A percentile compares a stretch with the other conserved stretches of the same genome.
Evolutionary conservation across 2,797 vertebrate species (phyloP).

Genomic region (Paratrypauchen microcephalus): DNA sequence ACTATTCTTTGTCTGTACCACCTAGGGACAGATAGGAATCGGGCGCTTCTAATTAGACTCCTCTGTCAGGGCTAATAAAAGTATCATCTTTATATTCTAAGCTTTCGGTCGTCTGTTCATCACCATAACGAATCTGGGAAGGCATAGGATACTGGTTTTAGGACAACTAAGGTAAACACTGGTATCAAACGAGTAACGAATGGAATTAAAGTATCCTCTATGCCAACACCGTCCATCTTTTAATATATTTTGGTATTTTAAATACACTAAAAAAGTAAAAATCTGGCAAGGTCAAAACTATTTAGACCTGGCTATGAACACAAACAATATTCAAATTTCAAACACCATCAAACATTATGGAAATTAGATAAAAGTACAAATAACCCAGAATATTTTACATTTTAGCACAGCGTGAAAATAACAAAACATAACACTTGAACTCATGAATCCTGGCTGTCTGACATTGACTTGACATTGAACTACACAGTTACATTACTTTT

Average conservation of each 20-base stretch:
- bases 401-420: background rate
- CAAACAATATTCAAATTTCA: background rate
- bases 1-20: too few species aligned
- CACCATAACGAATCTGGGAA: too few species aligned
- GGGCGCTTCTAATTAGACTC: too few species aligned
- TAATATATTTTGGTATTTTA: background rate
- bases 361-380: background rate
- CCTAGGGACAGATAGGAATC: too few species aligned
- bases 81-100: too few species aligned
- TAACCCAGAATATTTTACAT: background rate
- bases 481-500: constrained; percentile 41
- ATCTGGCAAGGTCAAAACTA: background rate
- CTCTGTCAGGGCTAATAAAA: too few species aligned
- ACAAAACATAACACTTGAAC: background rate
- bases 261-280: background rate
- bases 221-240: too few species aligned
- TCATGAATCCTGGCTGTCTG: background rate
- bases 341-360: background rate
- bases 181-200: too few species aligned
- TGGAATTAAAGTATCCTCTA: too few species aligned
- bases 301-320: background rate
- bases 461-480: constrained; percentile 40
- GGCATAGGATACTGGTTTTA: too few species aligned
- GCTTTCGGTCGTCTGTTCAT: too few species aligned
- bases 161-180: too few species aligned